Base-by-base conservation (phyloP, 2,888 invertebrate species). In the Agrypnus murinus region DNA sequence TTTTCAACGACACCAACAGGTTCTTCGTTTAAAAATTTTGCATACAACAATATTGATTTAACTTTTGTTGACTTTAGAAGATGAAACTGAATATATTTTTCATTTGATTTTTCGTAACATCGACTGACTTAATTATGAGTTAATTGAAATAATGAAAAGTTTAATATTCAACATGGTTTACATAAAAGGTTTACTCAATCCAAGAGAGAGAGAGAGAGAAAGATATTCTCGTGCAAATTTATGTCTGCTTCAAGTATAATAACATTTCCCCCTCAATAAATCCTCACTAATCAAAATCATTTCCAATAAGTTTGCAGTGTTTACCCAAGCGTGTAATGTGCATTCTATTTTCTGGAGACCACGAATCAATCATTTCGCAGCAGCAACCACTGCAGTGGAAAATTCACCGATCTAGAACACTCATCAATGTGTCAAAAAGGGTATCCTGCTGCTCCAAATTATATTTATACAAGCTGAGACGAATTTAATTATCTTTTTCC, bases 351-450 rank as follows among this genome's bases (percentile, higher is more conserved):
- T 63, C 50, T 48, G 25, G 38, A 17, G 17, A 63, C 36, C 48
- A 50, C 36, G 53, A 50, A 63, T 53, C 63, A 50, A 63, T 63
- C 63, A 63, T 63, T 46, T 19, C 63, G 31, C 50, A 36, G 38
- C 38, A 36, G 48, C 10, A 50, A 12, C 19, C 48, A 53, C 40
- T 63, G 63, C 63, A 63, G 60, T 34, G 45, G 46, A 60, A 60
- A 60, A 60, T 46, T 45, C 34, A 60, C 17, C 45, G 58, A 60
- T 17, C 46, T 46, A 60, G 60, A 60, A 46, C 46, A 60, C 60
- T 46, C 34, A 60, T 40, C 58, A 25, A 14, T 40, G 58, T 58
- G 58, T 46, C 46, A 46, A 19, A 25, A 58, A 58, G 58, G 25
- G 58, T 34, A 25, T 25, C 5, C 3, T 25, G 34, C 38, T 40